Evolutionary conservation across 2,888 invertebrate genomes (phyloP), one percentile per base, ranked within the genome.

Genomic region (Scaptomyza tumidula): DNA sequence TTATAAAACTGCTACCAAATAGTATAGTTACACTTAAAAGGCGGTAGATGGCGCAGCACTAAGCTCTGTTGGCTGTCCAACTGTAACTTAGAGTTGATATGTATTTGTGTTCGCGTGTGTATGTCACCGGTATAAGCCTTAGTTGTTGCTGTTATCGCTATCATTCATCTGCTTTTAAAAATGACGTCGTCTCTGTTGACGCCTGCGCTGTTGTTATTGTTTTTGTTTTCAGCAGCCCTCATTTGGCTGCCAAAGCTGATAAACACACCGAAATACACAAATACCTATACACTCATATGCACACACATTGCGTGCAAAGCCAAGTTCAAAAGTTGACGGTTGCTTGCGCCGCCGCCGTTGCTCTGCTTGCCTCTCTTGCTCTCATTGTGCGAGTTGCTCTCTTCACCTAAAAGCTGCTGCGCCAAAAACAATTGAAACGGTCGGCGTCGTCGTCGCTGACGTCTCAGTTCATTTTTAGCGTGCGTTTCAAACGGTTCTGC

Each of bases 391-490:
- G 19, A 14, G 14, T 16, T 31, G 41, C 59, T 43, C 31, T 41
- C 59, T 62, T 52, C 37, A 67, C 72, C 76, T 63, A 67, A 74
- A 55, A 60, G 86, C 71, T 83, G 84, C 80, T 85, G 82, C 63
- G 75, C 59, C 64, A 75, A 81, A 79, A 81, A 67, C 82, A 67
- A 74, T 74, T 61, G 54, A 81, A 60, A 43, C 50, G 6, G 27
- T 14, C 35, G 46, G 19, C 49, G 50, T 44, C 45, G 46, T 49
- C 57, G 55, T 44, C 49, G 49, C 27, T 50, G 58, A 46, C 67
- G 55, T 61, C 68, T 82, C 86, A 87, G 75, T 89, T 85, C 68
- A 74, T 61, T 84, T 85, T 82, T 56, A 76, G 86, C 72, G 64
- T 69, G 75, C 80, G 75, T 61, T 83, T 62, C 64, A 71, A 79